Evolutionary conservation across 2,113 vertebrate species (phyloP).

Genomic region (Mellivora capensis): DNA sequence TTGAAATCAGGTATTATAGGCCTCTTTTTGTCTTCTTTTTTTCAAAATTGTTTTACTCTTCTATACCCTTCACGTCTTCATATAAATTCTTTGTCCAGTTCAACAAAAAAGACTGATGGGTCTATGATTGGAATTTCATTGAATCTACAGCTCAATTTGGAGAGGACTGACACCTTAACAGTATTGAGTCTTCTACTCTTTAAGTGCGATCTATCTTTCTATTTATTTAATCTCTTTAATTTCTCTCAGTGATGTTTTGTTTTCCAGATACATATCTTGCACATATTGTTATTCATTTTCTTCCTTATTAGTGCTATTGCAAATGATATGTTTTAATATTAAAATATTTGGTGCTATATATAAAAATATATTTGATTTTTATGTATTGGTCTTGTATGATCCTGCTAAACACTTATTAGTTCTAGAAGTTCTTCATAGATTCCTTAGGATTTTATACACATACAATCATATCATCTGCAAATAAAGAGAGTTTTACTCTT

Average conservation of each 20-base stretch:
- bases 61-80: not conserved
- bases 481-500: not conserved
- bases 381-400: not conserved
- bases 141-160: not conserved
- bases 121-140: not conserved
- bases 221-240: not conserved
- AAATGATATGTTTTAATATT: not conserved
- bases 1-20: not conserved
- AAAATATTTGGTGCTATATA: not conserved
- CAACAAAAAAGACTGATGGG: not conserved
- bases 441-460: not conserved
- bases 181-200: not conserved
- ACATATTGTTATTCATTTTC: not conserved
- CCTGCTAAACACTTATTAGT: not conserved
- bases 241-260: not conserved
- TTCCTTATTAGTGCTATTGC: not conserved
- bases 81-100: not conserved
- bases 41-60: not conserved
- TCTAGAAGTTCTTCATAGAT: not conserved
- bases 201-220: not conserved
- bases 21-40: not conserved
- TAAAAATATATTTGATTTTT: not conserved
- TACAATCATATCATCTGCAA: not conserved
- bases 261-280: not conserved
- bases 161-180: not conserved